phyloP scores from a whole-genome alignment of 2,113 vertebrate species.

The Mustela nigripes region DNA sequence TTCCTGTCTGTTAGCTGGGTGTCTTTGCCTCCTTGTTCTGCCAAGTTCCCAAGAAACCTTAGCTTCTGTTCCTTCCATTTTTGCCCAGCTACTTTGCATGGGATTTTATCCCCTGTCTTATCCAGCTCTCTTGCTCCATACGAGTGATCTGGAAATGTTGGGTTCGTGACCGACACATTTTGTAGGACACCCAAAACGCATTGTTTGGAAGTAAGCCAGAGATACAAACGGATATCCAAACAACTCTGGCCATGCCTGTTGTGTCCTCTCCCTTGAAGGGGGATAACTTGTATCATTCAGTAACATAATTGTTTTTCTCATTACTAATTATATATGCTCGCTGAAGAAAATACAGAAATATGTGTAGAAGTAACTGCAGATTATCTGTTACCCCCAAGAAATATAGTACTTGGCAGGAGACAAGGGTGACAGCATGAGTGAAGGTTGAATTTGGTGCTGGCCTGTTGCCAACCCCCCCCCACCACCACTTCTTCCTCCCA shows the following conservation, averaged over 20 bases:
- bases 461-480: not conserved
- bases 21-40: conserved; percentile 41
- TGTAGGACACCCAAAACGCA: not conserved
- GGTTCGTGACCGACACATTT: not conserved
- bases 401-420: conserved; percentile 4
- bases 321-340: not conserved
- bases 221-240: not conserved
- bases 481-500: not conserved
- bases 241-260: not conserved
- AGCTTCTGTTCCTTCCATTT: conserved; percentile 29
- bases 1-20: conserved; percentile 64
- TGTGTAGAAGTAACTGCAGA: not conserved
- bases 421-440: not conserved
- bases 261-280: not conserved
- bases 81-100: conserved; percentile 2
- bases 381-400: not conserved
- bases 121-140: not conserved
- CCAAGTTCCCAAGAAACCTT: conserved; percentile 53
- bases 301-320: conserved; percentile 21
- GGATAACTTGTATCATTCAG: conserved; percentile 12
- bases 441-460: not conserved
- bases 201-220: conserved; percentile 26
- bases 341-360: conserved; percentile 45
- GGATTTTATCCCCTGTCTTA: not conserved
- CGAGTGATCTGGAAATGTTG: conserved; percentile 50